These are phyloP conservation scores for Neolamprologus sp. DNA, from an alignment of 2,113 vertebrate genomes.

Conservation along the genomic window DNA sequence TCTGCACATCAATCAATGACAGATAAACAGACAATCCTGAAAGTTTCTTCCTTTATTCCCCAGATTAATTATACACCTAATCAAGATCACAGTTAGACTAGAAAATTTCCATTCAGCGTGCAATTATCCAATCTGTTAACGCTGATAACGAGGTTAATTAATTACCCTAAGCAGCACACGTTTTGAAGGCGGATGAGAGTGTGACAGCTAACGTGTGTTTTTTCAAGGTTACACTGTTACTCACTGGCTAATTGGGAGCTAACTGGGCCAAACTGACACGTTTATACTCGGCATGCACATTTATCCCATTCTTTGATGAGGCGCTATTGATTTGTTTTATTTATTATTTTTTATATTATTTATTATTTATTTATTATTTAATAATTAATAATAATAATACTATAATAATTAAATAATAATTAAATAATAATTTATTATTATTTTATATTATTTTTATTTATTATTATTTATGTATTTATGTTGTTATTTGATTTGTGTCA, in stretches of 20 bases:
- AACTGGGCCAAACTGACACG: neutral
- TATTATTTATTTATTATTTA: too few species aligned
- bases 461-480: too few species aligned
- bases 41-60: slow-evolving; percentile 8
- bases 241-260: slow-evolving; percentile 9
- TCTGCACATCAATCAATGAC: slow-evolving; percentile 23
- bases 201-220: neutral
- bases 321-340: neutral
- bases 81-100: slow-evolving; percentile 38
- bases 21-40: slow-evolving; percentile 35
- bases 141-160: slow-evolving; percentile 52
- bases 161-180: slow-evolving; percentile 21
- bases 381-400: too few species aligned
- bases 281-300: neutral
- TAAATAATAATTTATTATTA: too few species aligned
- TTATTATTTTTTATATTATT: too few species aligned
- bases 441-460: too few species aligned
- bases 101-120: slow-evolving; percentile 33
- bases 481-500: neutral
- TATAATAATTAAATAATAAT: too few species aligned
- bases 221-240: slow-evolving; percentile 24
- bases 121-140: slow-evolving; percentile 53
- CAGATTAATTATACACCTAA: slow-evolving; percentile 50
- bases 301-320: neutral
- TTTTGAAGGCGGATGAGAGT: slow-evolving; percentile 2